phyloP scores from a whole-genome alignment of 2,113 vertebrate species.

The Cnemophilus loriae region DNA sequence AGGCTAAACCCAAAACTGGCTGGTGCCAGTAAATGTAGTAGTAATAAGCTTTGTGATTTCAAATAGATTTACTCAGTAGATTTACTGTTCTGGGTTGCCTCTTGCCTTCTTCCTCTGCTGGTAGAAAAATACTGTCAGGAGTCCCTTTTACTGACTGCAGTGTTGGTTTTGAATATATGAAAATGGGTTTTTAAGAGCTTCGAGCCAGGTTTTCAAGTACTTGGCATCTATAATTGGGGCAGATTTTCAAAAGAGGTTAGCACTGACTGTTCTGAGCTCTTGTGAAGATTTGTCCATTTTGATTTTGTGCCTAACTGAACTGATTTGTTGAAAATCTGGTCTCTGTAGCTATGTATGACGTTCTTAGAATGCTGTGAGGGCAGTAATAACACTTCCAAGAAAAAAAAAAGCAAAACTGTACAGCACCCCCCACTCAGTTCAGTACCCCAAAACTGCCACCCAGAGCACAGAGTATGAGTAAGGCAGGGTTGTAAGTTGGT shows the following conservation, averaged over 20 bases:
- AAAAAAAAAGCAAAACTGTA: neutral
- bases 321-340: neutral
- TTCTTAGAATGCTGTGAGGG: neutral
- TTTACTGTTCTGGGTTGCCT: neutral
- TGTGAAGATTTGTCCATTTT: constrained; percentile 20
- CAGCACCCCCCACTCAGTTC: neutral
- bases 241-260: constrained; percentile 25
- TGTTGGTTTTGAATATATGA: neutral
- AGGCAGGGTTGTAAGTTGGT: neutral
- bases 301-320: neutral
- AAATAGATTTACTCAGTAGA: neutral
- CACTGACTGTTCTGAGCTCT: constrained; percentile 5
- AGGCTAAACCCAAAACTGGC: neutral
- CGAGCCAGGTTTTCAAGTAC: neutral
- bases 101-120: neutral
- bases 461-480: neutral
- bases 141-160: neutral
- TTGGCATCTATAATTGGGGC: constrained; percentile 2
- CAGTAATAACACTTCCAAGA: neutral
- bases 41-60: neutral
- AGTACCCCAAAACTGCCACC: neutral
- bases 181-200: neutral
- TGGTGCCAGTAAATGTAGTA: neutral
- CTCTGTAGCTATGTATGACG: neutral
- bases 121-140: neutral